Conservation (phyloP, 2,797 vertebrate genomes). For the Smutsia temminckii region DNA sequence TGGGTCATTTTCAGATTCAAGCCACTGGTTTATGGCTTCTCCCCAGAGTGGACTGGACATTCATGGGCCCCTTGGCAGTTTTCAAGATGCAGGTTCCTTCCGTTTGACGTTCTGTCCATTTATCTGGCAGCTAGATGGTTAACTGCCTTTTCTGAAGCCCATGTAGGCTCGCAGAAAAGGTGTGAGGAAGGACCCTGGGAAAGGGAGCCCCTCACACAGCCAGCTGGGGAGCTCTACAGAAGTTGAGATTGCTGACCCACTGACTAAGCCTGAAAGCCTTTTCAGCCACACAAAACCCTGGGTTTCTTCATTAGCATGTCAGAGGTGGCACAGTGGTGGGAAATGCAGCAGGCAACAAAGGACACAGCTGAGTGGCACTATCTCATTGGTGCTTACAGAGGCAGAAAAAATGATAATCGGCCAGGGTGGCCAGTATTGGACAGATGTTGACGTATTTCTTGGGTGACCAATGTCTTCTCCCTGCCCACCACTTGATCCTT, state of each 20-base stretch:
- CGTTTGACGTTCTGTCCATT: not conserved
- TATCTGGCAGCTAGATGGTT: slow-evolving; percentile 79
- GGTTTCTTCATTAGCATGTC: slow-evolving; percentile 87
- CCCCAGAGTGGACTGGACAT: not conserved
- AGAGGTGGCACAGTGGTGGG: slow-evolving; percentile 86
- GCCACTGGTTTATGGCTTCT: not conserved
- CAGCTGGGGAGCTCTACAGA: slow-evolving; percentile 63
- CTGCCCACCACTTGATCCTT: not conserved
- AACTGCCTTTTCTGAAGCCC: slow-evolving; percentile 58
- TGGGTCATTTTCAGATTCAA: not conserved
- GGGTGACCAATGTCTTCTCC: slow-evolving; percentile 60
- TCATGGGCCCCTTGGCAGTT: not conserved
- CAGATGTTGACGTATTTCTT: slow-evolving; percentile 84
- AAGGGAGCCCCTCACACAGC: slow-evolving; percentile 64
- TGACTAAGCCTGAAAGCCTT: slow-evolving; percentile 82
- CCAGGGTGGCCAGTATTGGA: slow-evolving; percentile 79
- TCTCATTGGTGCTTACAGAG: slow-evolving; percentile 85
- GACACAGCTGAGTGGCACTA: slow-evolving; percentile 78
- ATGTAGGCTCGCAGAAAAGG: not conserved
- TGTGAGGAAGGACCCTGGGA: slow-evolving; percentile 50
- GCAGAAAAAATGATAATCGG: slow-evolving; percentile 83
- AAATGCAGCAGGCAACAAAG: slow-evolving; percentile 85
- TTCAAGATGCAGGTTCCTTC: not conserved
- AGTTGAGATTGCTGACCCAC: slow-evolving; percentile 78
- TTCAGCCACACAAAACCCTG: slow-evolving; percentile 81